A percentile compares a stretch with the other conserved stretches of the same genome.
These are phyloP conservation scores for Tridacna gigas DNA, from an alignment of 2,888 invertebrate genomes.

Conservation along the genomic window DNA sequence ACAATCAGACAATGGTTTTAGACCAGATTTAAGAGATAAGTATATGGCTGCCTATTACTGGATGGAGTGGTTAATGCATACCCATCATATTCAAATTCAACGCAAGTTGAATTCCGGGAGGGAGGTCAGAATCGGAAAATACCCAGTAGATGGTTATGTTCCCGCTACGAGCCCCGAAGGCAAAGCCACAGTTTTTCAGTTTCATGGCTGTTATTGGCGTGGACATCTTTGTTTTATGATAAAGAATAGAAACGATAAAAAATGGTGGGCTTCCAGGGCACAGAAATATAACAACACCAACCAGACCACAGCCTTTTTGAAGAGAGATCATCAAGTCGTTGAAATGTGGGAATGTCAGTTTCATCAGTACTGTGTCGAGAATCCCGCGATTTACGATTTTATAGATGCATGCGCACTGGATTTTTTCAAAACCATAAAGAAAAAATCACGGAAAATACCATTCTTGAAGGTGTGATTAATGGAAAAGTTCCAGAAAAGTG, in stretches of 20 bases:
- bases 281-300: constrained; percentile 29
- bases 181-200: constrained; percentile 17
- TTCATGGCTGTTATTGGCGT: constrained; percentile 45
- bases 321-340: no score
- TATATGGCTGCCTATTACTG: no score
- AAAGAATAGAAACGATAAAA: constrained; percentile 32
- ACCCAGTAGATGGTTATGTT: no score
- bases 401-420: constrained; percentile 28
- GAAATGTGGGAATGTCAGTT: no score
- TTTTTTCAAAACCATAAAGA: constrained; percentile 49
- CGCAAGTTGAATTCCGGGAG: constrained; percentile 32
- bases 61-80: constrained; percentile 46
- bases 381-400: constrained; percentile 38
- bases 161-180: constrained; percentile 14
- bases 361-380: constrained; percentile 33
- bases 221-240: constrained; percentile 41
- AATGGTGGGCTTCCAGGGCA: constrained; percentile 21
- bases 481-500: constrained; percentile 38
- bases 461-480: constrained; percentile 33
- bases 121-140: constrained; percentile 44
- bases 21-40: constrained; percentile 47
- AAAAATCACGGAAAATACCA: constrained; percentile 23
- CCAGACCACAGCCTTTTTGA: constrained; percentile 7
- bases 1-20: constrained; percentile 41
- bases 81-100: constrained; percentile 16